Conservation (phyloP, 2,113 vertebrate genomes). For the Cryptotis parvus region DNA sequence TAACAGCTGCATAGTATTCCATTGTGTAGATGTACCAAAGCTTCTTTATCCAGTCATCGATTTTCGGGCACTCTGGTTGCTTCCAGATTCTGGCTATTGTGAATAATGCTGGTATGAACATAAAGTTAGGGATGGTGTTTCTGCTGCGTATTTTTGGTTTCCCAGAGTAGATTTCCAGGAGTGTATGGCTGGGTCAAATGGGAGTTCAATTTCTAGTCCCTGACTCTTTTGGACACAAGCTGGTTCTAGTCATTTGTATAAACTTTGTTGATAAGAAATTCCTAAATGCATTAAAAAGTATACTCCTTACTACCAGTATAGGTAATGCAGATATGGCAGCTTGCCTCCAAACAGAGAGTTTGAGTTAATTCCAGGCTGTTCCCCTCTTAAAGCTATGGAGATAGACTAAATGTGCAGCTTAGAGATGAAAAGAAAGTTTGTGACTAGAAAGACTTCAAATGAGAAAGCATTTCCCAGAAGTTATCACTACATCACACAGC, state of each 20-base stretch:
- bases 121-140: no score
- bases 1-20: no score
- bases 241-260: background rate
- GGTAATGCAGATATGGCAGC: background rate
- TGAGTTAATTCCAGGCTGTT: background rate
- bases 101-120: no score
- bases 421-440: background rate
- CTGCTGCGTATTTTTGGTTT: no score
- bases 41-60: no score
- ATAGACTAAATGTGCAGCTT: background rate
- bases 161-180: no score
- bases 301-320: background rate
- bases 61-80: no score
- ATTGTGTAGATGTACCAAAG: no score
- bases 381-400: background rate
- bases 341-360: background rate
- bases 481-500: background rate
- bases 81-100: no score
- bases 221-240: background rate
- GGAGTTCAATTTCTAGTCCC: no score
- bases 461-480: background rate
- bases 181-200: no score
- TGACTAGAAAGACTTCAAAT: background rate
- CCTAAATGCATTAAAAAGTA: background rate
- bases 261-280: background rate